Conservation (phyloP, 2,888 invertebrate species). For the Ochlodes sylvanus region DNA sequence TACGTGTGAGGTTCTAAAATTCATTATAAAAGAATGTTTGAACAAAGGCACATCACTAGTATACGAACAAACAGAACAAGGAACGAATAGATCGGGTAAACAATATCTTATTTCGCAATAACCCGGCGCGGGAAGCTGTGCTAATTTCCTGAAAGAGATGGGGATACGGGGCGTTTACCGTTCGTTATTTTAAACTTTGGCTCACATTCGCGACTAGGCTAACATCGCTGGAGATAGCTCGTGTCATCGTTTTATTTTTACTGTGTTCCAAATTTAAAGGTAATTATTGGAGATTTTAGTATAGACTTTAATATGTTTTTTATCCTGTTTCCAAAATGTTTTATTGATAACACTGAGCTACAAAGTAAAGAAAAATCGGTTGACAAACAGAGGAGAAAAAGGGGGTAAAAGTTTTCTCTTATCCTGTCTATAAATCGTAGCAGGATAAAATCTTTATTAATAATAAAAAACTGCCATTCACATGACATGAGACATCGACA, state of each 20-base stretch:
- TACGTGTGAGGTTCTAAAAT: background rate
- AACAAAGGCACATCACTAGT: background rate
- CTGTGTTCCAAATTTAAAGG: no score
- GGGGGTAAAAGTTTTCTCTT: no score
- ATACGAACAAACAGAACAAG: background rate
- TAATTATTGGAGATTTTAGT: no score
- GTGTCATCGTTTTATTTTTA: background rate
- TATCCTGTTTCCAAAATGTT: no score
- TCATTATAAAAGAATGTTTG: background rate
- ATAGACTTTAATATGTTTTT: background rate
- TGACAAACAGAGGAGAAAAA: no score
- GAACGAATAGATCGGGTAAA: slow-evolving; percentile 78
- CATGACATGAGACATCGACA: no score
- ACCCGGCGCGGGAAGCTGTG: slow-evolving; percentile 75
- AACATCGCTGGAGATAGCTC: slow-evolving; percentile 37
- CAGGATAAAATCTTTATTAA: no score
- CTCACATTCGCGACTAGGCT: slow-evolving; percentile 52
- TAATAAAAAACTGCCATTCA: no score
- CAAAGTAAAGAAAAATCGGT: no score
- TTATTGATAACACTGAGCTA: no score
- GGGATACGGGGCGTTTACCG: slow-evolving; percentile 61
- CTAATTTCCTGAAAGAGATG: slow-evolving; percentile 83
- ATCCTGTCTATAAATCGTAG: no score
- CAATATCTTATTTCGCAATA: slow-evolving; percentile 84
- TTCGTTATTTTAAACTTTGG: slow-evolving; percentile 66